phyloP scores from a whole-genome alignment of 37 sponge, comb jelly and placozoan genomes.

The Aplysina aerophoba region DNA sequence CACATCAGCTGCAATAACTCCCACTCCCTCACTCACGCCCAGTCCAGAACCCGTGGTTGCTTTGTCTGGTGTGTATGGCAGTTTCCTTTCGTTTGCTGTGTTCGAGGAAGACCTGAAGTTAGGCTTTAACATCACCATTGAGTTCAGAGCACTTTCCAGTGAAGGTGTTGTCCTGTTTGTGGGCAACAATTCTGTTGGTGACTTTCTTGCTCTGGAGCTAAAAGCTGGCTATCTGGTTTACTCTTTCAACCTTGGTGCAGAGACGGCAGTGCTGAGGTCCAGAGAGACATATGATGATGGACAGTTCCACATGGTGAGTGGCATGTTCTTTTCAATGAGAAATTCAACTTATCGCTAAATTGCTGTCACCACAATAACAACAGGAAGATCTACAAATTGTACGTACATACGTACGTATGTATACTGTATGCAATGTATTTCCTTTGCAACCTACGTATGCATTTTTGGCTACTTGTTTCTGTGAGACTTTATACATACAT shows the following conservation, averaged over 20 bases:
- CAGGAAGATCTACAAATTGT: neutral
- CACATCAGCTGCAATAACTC: too few relatives aligned
- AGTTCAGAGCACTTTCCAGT: conserved; percentile 52
- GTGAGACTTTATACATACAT: too few relatives aligned
- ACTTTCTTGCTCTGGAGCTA: conserved; percentile 64
- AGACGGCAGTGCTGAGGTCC: conserved; percentile 27
- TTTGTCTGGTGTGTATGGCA: conserved; percentile 9
- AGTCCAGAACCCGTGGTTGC: neutral
- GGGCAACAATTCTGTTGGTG: conserved; percentile 26
- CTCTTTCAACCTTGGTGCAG: conserved; percentile 62
- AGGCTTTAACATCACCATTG: conserved; percentile 45
- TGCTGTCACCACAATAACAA: too few relatives aligned
- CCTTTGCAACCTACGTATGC: neutral
- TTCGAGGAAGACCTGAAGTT: neutral
- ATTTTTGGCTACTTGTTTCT: too few relatives aligned
- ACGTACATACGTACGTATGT: neutral
- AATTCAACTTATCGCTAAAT: too few relatives aligned
- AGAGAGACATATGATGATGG: conserved; percentile 50
- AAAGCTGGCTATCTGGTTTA: conserved; percentile 43
- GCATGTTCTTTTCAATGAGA: neutral
- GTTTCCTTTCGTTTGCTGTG: neutral
- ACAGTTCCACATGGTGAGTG: conserved; percentile 33
- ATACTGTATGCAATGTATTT: neutral
- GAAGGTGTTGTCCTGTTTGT: conserved; percentile 64
- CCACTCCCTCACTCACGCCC: neutral